Evolutionary conservation across 2,888 invertebrate genomes (phyloP).

Genomic region (Lepeophtheirus nordmannii): DNA sequence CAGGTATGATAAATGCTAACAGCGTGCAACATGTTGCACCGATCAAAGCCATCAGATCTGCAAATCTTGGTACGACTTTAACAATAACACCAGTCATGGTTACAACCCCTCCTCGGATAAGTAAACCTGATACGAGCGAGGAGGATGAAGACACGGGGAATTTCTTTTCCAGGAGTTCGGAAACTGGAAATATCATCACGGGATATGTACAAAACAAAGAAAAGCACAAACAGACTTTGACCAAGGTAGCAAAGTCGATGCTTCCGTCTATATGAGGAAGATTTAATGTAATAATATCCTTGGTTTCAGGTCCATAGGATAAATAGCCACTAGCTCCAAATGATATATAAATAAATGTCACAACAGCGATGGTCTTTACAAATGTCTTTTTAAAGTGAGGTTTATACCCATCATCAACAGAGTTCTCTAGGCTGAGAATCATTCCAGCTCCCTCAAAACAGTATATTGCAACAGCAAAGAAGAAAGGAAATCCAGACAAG

Average conservation of each 20-base stretch:
- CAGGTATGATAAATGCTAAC: slow-evolving; percentile 37
- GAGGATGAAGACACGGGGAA: neutral
- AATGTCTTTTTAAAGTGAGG: slow-evolving; percentile 36
- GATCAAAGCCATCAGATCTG: slow-evolving; percentile 36
- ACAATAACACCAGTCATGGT: slow-evolving; percentile 35
- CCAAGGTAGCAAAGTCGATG: slow-evolving; percentile 35
- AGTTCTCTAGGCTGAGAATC: slow-evolving; percentile 36
- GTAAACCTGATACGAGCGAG: neutral
- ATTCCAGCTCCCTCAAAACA: slow-evolving; percentile 39
- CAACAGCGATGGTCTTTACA: slow-evolving; percentile 33
- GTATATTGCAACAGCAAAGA: slow-evolving; percentile 36
- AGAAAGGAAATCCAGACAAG: slow-evolving; percentile 36
- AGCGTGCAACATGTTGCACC: slow-evolving; percentile 38
- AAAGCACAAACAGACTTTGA: slow-evolving; percentile 37
- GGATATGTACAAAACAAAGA: slow-evolving; percentile 38
- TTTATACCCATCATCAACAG: slow-evolving; percentile 32
- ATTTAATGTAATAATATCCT: slow-evolving; percentile 37
- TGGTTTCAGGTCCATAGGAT: slow-evolving; percentile 33
- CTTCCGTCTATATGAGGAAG: slow-evolving; percentile 31
- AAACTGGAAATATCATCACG: slow-evolving; percentile 32
- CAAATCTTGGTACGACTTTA: slow-evolving; percentile 36
- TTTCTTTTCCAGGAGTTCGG: slow-evolving; percentile 28
- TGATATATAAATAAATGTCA: slow-evolving; percentile 35
- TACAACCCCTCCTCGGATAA: slow-evolving; percentile 33
- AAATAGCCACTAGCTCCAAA: slow-evolving; percentile 38